Evolutionary conservation across 2,113 vertebrate genomes (phyloP).

Genomic region (Actinemys pallida): DNA sequence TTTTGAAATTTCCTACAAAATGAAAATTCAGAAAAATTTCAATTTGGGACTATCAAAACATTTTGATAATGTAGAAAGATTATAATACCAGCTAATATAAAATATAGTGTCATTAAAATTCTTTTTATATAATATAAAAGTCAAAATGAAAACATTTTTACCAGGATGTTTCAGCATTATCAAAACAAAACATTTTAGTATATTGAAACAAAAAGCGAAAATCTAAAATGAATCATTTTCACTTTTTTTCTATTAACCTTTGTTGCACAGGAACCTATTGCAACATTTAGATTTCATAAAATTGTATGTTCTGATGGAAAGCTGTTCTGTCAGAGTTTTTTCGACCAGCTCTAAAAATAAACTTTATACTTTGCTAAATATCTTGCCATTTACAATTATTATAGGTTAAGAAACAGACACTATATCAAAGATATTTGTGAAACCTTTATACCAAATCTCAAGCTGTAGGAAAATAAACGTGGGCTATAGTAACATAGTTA

Average conservation of each 20-base stretch:
- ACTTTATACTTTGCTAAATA: not conserved
- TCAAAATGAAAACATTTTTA: not conserved
- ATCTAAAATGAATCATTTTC: not conserved
- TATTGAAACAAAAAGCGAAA: not conserved
- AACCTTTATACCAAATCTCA: not conserved
- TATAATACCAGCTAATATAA: not conserved
- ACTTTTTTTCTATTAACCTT: not conserved
- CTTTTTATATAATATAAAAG: not conserved
- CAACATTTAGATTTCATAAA: not conserved
- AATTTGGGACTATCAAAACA: not conserved
- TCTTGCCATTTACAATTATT: not conserved
- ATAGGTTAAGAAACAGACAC: not conserved
- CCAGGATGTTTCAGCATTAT: not conserved
- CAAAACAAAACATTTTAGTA: not conserved
- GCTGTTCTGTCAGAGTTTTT: not conserved
- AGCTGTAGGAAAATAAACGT: not conserved
- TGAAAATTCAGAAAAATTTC: not conserved
- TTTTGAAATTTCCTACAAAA: not conserved
- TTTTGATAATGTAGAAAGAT: not conserved
- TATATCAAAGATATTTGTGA: not conserved
- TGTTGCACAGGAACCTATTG: not conserved
- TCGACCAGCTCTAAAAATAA: not conserved
- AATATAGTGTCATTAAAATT: not conserved
- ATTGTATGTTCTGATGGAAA: not conserved
- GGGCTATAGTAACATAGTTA: not conserved